Evolutionary conservation across 2,888 invertebrate species (phyloP).

Genomic region (Nomada fabriciana): DNA sequence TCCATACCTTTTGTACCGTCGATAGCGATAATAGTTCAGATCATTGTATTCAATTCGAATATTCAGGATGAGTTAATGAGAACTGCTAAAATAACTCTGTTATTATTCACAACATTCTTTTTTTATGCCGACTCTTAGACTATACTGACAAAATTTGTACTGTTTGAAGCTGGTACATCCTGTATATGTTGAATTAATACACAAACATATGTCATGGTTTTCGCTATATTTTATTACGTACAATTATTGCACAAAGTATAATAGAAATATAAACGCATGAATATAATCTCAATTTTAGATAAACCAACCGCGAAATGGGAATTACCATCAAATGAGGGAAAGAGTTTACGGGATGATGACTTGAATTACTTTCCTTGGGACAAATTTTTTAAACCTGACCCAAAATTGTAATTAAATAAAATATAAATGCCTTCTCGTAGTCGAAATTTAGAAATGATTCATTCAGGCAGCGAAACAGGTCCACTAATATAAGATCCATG

Average conservation of each 20-base stretch:
- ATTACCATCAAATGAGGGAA: constrained; percentile 37
- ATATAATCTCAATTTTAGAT: constrained; percentile 66
- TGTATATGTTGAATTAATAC: too few species aligned
- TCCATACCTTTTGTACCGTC: too few species aligned
- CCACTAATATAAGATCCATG: background rate
- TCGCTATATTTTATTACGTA: background rate
- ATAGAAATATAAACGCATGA: background rate
- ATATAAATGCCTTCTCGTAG: background rate
- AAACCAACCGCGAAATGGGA: constrained; percentile 72
- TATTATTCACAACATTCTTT: too few species aligned
- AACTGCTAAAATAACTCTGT: too few species aligned
- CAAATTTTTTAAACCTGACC: constrained; percentile 78
- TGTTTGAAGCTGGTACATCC: too few species aligned
- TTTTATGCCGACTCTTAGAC: too few species aligned
- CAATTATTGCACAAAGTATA: background rate
- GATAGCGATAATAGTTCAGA: too few species aligned
- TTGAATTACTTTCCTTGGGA: constrained; percentile 75
- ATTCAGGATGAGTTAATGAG: too few species aligned
- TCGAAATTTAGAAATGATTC: background rate
- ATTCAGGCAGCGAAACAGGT: background rate
- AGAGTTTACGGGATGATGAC: background rate
- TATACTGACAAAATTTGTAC: too few species aligned
- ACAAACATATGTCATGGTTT: background rate
- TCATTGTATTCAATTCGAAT: too few species aligned
- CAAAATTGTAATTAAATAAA: constrained; percentile 74